Conservation (phyloP, 2,888 invertebrate species). For the Ommatoiulus sabulosus region DNA sequence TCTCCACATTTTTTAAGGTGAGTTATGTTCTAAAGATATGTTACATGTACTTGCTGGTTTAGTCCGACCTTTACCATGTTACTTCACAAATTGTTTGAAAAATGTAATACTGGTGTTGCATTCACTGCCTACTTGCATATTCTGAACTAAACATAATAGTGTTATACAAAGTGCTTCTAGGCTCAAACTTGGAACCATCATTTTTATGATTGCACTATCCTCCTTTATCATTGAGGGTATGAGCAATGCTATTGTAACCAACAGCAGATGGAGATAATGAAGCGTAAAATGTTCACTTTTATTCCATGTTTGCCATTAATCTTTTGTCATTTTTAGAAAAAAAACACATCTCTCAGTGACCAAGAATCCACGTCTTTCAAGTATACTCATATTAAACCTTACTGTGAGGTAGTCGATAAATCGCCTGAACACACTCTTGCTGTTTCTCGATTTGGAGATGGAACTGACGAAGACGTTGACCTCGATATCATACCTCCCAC, state of each 20-base stretch:
- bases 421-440: not conserved
- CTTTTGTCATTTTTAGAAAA: not conserved
- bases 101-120: too few relatives aligned
- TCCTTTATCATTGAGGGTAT: too few relatives aligned
- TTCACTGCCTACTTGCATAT: too few relatives aligned
- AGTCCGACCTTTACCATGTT: too few relatives aligned
- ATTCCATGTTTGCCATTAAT: too few relatives aligned
- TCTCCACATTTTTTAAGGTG: constrained; percentile 2
- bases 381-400: not conserved
- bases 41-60: not conserved
- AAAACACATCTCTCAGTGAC: not conserved
- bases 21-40: not conserved
- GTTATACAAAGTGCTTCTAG: too few relatives aligned
- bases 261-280: too few relatives aligned
- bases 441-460: not conserved
- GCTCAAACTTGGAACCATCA: too few relatives aligned
- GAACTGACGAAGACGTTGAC: not conserved
- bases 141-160: too few relatives aligned
- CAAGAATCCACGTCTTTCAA: not conserved
- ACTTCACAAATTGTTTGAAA: too few relatives aligned
- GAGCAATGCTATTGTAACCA: too few relatives aligned
- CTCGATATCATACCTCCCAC: not conserved
- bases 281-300: not conserved
- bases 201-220: too few relatives aligned
- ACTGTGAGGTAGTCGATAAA: not conserved